Evolutionary conservation across 2,888 invertebrate species (phyloP).

Genomic region (Hydroisotoma schaefferi): DNA sequence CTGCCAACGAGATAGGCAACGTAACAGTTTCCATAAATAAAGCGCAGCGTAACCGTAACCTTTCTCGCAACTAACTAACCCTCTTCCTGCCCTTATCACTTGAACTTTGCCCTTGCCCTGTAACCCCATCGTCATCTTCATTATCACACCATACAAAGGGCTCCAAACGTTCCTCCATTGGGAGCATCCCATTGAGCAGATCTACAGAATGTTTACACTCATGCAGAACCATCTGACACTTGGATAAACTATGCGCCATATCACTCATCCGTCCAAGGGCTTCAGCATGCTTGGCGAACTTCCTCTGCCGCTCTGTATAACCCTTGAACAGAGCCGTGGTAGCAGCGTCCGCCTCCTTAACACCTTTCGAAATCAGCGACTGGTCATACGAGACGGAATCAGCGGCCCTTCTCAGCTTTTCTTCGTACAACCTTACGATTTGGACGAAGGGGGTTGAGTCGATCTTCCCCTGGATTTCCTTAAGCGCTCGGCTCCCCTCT

Average conservation of each 20-base stretch:
- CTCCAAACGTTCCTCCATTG: conserved; percentile 77
- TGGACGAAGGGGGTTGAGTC: conserved; percentile 24
- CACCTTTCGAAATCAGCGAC: conserved; percentile 16
- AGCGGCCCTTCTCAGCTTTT: conserved; percentile 27
- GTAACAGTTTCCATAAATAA: no score
- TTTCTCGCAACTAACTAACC: no score
- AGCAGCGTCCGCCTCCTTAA: conserved; percentile 62
- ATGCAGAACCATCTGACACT: conserved; percentile 75
- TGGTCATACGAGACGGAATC: conserved; percentile 24
- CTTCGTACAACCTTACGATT: conserved; percentile 36
- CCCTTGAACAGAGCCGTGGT: conserved; percentile 65
- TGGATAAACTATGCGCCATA: conserved; percentile 72
- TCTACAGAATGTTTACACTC: conserved; percentile 81
- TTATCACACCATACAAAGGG: conserved; percentile 59
- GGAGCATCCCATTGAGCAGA: conserved; percentile 74
- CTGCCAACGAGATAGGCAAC: no score
- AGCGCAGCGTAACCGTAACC: no score
- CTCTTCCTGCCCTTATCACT: no score
- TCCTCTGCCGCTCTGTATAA: conserved; percentile 75
- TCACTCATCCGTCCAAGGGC: conserved; percentile 76
- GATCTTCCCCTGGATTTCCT: conserved; percentile 22
- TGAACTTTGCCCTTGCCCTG: no score
- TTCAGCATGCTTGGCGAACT: conserved; percentile 79
- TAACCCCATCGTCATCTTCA: no score
- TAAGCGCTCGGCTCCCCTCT: conserved; percentile 23